A percentile compares a stretch with the other conserved stretches of the same genome.
Evolutionary conservation across 1,140 invertebrate genomes (phyloP).

Genomic region (Phenacoccus solenopsis): DNA sequence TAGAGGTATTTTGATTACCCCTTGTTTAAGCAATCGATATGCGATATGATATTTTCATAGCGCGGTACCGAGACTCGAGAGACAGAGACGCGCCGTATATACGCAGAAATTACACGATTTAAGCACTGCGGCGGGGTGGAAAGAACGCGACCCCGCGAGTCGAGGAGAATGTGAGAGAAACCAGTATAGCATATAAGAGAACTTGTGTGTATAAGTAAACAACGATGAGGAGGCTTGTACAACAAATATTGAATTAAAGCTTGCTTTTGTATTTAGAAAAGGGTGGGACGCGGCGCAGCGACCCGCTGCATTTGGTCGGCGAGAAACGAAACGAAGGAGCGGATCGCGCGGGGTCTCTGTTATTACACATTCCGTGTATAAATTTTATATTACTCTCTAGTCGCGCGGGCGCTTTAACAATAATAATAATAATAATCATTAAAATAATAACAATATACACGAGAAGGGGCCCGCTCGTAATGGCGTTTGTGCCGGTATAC

Average conservation of each 20-base stretch:
- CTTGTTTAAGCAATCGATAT: no score
- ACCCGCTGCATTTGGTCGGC: no score
- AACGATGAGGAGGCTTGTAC: not conserved
- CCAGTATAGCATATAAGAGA: not conserved
- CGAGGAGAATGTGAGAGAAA: not conserved
- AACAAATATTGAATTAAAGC: slow-evolving; percentile 3
- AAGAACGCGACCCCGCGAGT: not conserved
- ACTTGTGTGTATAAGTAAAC: not conserved
- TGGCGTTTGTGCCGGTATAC: no score
- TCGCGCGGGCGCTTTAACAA: not conserved
- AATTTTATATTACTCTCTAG: slow-evolving; percentile 6
- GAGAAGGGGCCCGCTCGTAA: not conserved
- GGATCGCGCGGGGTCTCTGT: not conserved
- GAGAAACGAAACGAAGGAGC: no score
- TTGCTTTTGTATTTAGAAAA: slow-evolving; percentile 3
- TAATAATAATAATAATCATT: slow-evolving; percentile 18
- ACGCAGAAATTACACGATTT: no score
- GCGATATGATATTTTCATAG: no score
- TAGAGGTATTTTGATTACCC: no score
- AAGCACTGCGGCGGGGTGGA: no score
- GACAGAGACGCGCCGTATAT: no score
- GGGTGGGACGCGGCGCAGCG: no score
- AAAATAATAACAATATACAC: slow-evolving; percentile 15
- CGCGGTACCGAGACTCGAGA: no score
- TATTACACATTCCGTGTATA: slow-evolving; percentile 16